phyloP scores from a whole-genome alignment of 1,140 invertebrate genomes.

The Drosophila bocki region DNA sequence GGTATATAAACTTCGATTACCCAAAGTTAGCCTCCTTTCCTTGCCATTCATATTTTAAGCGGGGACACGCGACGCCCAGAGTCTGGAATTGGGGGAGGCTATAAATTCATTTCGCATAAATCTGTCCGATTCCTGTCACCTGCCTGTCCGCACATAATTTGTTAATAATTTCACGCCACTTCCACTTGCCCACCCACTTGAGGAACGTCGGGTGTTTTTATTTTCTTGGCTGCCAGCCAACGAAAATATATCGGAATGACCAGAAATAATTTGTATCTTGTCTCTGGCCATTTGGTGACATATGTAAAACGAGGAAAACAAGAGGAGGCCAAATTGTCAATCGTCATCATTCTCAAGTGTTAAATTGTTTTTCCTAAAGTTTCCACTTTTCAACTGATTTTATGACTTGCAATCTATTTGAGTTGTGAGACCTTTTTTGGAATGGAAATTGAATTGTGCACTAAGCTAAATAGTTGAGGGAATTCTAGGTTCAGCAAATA shows the following conservation, averaged over 20 bases:
- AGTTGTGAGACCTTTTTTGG: constrained; percentile 11
- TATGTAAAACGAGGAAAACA: constrained; percentile 11
- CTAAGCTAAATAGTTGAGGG: background rate
- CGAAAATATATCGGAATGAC: constrained; percentile 8
- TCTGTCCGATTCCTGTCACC: constrained; percentile 64
- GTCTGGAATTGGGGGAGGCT: constrained; percentile 1
- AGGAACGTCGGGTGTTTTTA: constrained; percentile 2
- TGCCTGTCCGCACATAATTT: constrained; percentile 66
- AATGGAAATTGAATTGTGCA: constrained; percentile 58
- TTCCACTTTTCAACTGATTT: constrained; percentile 45
- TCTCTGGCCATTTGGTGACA: constrained; percentile 18
- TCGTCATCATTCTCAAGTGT: constrained; percentile 17
- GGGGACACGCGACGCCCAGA: constrained; percentile 35
- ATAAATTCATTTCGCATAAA: constrained; percentile 56
- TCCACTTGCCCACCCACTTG: constrained; percentile 34
- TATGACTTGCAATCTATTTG: constrained; percentile 52
- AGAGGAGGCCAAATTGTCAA: background rate
- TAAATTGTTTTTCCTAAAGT: constrained; percentile 8
- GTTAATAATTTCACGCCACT: constrained; percentile 49
- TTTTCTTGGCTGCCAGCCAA: constrained; percentile 40
- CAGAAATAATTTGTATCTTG: constrained; percentile 36
- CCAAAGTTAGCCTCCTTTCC: background rate
- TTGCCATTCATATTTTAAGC: constrained; percentile 18
- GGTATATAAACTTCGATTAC: background rate
- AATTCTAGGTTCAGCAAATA: background rate